Evolutionary conservation across 2,888 invertebrate species (phyloP).

Genomic region (Drosophila testacea): DNA sequence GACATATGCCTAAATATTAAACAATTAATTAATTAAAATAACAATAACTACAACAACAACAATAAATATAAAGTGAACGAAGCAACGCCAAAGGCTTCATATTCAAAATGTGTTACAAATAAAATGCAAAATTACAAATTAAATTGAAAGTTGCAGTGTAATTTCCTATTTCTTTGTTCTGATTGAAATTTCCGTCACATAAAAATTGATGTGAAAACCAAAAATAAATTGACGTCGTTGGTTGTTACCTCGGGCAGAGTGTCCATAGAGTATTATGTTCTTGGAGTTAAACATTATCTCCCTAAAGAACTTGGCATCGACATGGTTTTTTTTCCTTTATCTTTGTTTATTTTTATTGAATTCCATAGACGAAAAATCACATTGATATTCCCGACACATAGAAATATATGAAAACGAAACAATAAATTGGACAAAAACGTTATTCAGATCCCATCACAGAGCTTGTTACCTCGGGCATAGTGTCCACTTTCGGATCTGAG

Average conservation of each 20-base stretch:
- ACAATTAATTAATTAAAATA: conserved; percentile 27
- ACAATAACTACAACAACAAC: conserved; percentile 41
- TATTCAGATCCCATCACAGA: conserved; percentile 28
- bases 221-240: conserved; percentile 32
- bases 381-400: conserved; percentile 16
- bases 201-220: conserved; percentile 28
- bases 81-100: conserved; percentile 78
- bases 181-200: conserved; percentile 16
- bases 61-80: conserved; percentile 44
- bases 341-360: conserved; percentile 12
- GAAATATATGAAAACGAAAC: conserved; percentile 28
- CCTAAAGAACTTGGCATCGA: too few relatives aligned
- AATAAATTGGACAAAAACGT: conserved; percentile 23
- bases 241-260: conserved; percentile 8
- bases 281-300: too few relatives aligned
- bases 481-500: neutral
- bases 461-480: conserved; percentile 9
- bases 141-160: neutral
- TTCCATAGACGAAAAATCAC: neutral
- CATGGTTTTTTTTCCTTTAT: neutral
- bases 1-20: conserved; percentile 50
- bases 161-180: neutral
- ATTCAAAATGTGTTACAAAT: conserved; percentile 74
- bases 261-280: neutral
- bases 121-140: conserved; percentile 49